Evolutionary conservation across 2,888 invertebrate genomes (phyloP).

Genomic region (Yponomeuta cagnagella): DNA sequence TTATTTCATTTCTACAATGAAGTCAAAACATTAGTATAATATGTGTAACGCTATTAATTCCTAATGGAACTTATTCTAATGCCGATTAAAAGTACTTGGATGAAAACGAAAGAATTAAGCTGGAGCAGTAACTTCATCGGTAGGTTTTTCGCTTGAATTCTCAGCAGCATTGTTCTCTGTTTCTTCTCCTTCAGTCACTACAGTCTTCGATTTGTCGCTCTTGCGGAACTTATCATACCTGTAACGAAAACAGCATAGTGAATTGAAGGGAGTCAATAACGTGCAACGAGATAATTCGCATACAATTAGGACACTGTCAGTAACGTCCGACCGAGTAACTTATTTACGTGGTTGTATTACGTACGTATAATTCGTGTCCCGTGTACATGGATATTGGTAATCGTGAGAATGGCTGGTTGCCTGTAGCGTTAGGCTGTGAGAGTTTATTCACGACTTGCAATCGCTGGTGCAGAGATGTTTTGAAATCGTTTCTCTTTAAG

Average conservation of each 20-base stretch:
- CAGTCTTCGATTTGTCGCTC: constrained; percentile 74
- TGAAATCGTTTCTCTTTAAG: too few relatives aligned
- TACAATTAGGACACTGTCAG: too few relatives aligned
- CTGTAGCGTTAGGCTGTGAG: too few relatives aligned
- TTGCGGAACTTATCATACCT: constrained; percentile 80
- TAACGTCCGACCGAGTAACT: too few relatives aligned
- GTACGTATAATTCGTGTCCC: too few relatives aligned
- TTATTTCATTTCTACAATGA: constrained; percentile 1
- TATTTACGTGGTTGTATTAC: too few relatives aligned
- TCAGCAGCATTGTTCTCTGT: constrained; percentile 47
- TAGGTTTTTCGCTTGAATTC: constrained; percentile 48
- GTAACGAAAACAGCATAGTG: constrained; percentile 24
- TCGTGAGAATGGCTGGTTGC: too few relatives aligned
- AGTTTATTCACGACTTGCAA: too few relatives aligned
- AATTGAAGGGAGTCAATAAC: background rate
- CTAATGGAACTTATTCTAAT: background rate
- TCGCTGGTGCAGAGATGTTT: too few relatives aligned
- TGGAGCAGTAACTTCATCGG: constrained; percentile 45
- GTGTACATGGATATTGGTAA: too few relatives aligned
- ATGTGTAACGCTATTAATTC: background rate
- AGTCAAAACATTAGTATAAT: background rate
- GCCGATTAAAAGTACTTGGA: background rate
- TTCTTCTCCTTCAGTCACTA: constrained; percentile 55
- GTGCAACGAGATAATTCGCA: too few relatives aligned
- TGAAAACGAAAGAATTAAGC: constrained; percentile 29